phyloP scores from a whole-genome alignment of 2,113 vertebrate species.

The Erythrocebus patas region DNA sequence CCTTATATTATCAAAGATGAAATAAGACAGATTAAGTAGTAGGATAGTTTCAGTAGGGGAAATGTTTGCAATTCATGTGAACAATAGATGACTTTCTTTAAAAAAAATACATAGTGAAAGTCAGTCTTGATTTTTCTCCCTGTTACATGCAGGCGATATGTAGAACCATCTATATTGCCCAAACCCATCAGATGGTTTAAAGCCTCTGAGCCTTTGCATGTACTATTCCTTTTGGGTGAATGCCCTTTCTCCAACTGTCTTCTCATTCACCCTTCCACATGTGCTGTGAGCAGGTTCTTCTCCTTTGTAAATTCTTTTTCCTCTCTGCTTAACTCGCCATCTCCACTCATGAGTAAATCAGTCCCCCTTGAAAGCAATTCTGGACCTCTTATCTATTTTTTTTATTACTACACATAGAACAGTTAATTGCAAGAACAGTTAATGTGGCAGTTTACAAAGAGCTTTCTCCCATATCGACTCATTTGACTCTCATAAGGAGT shows the following conservation, averaged over 20 bases:
- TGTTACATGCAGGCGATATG: background rate
- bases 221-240: background rate
- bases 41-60: background rate
- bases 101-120: background rate
- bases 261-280: background rate
- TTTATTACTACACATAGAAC: background rate
- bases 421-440: background rate
- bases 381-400: background rate
- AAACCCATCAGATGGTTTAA: background rate
- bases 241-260: background rate
- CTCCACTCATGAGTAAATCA: background rate
- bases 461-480: background rate
- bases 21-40: background rate
- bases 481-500: background rate
- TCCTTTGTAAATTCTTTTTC: background rate
- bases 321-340: background rate
- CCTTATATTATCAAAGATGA: background rate
- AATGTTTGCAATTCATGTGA: background rate
- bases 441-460: background rate
- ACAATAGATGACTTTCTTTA: background rate
- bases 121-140: background rate
- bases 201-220: background rate
- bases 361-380: background rate
- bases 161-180: background rate
- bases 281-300: background rate